Base-by-base conservation (phyloP, 2,797 vertebrate species). In the Melanotaenia nigrans region DNA sequence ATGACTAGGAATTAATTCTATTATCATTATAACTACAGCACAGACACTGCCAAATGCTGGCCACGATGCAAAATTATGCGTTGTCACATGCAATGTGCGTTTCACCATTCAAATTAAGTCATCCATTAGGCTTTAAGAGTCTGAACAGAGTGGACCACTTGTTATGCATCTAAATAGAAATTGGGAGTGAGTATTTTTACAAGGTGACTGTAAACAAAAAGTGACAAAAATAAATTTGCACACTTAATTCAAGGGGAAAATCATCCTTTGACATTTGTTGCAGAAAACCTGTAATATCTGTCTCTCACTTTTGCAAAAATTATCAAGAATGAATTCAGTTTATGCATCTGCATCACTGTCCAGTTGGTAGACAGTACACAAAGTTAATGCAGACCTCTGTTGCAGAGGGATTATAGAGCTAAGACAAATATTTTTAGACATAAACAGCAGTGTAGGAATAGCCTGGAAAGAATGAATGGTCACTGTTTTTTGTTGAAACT, bases 401-500 rank as follows among this genome's bases (percentile, higher is more conserved):
- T 25, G 25, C 24, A 28, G 53, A 55, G 53, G 6, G 25, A 28
- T 30, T 54, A 54, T 25, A 54, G 51, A 54, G 13, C 53, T 14
- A 55, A 55, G 24, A 55, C 25, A 30, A 30, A 55, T 55, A 14
- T 28, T 28, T 55, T 25, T 56, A 56, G 54, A 22, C 35, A 59
- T 40, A 35, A 36, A 64, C 28, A 62, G 42, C 54, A 79, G 36
- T 7, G 53, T 47, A 56, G 61, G 25, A 53, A 51, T n/a, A 74
- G 60, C 13, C 58, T 55, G 62, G 68, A 75, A 76, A 72, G 55
- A 75, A 42, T 22, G 68, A 61, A n/a, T 14, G 49, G 61, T 70
- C 36, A 28, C 49, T 68, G 55, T 79, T 85, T 79, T 61, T 40
- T 71, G 54, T 62, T 76, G 77, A 82, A 74, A 56, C 36, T 82